Evolutionary conservation across 2,113 vertebrate genomes (phyloP), one percentile per base, ranked within the genome.

Genomic region (Panthera uncia): DNA sequence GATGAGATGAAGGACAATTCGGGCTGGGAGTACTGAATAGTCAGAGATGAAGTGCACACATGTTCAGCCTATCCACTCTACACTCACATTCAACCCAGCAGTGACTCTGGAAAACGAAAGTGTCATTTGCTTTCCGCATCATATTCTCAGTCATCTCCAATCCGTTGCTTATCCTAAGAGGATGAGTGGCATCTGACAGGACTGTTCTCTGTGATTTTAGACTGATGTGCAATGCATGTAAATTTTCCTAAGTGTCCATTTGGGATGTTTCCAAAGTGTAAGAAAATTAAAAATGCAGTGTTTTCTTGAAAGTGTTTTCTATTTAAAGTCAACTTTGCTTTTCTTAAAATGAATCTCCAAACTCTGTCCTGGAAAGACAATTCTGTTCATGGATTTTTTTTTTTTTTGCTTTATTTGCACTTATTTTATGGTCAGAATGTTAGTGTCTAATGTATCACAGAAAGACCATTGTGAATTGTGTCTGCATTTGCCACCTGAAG

Each of bases 391-490:
- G 3, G 21, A 21, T 10, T 19, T 15, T 36, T 29, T 38, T 10
- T 36, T 29, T 48, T 93, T 93, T 91, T n/a, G 25, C 48, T 80
- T 85, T 85, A 52, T 92, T 95, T 89, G 31, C 33, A 38, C 79
- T 91, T 97, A 96, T 86, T 78, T 81, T 98, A 48, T 89, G 21
- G 4, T 89, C 97, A 95, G 57, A 90, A 12, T 66, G 74, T 97
- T 88, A 91, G 25, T 12, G 7, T 96, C 0, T 1, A 97, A 91
- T 82, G 84, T 79, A 95, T 97, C 73, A 96, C 15, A 5, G 31
- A 91, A 89, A 97, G 79, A 0, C 36, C 63, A 12, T 78, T 27
- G 92, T 90, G 81, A 85, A 38, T 92, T 48, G 50, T 33, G 41
- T 96, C 29, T 96, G 10, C 2, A 8, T 94, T 94, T 95, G 12